Evolutionary conservation across 2,888 invertebrate species (phyloP), one percentile per base, ranked within the genome.

Genomic region (Brachyptera risi): DNA sequence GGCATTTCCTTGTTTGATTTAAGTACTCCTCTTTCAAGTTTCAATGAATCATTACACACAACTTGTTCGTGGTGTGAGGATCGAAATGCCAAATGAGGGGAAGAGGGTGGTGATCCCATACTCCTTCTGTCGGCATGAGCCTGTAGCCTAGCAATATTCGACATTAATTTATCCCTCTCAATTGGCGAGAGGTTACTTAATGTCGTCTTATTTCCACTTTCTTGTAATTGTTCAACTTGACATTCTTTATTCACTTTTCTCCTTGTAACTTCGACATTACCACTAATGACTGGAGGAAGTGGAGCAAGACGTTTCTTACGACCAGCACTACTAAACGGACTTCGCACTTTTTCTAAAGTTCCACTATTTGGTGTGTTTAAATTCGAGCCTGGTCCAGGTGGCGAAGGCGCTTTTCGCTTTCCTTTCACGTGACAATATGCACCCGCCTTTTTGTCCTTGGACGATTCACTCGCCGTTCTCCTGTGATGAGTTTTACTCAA

Each of bases 351-450:
- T 27, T 64, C 64, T 59, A 63, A 57, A 23, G 59, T 62, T 17
- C 57, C 56, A 17, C 17, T 11, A 23, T 19, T 35, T 9, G 23
- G 21, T 15, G 35, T 13, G 17, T 17, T 37, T 2, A 19, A 21
- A 4, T 35, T 37, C 37, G 7, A 19, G 19, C 38, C 27, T n/a
- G 69, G 71, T 0, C 15, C 9, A 17, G 88, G 89, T 3, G 89
- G 89, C 65, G 79, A 81, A 0, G 89, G 89, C 0, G 89, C 89
- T 69, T 82, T 83, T 56, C 89, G 75, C 72, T 90, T 90, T 23
- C 89, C 89, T 66, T 87, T 87, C 0, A 89, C 88, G 76, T 89
- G 86, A 23, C 78, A 73, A 67, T 78, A 79, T 2, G 78, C 75
- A 3, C 82, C 81, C 9, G 83, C 79, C 66, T 80, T 80, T 50